phyloP scores from a whole-genome alignment of 2,797 vertebrate species.

The Thripadectes ignobilis region DNA sequence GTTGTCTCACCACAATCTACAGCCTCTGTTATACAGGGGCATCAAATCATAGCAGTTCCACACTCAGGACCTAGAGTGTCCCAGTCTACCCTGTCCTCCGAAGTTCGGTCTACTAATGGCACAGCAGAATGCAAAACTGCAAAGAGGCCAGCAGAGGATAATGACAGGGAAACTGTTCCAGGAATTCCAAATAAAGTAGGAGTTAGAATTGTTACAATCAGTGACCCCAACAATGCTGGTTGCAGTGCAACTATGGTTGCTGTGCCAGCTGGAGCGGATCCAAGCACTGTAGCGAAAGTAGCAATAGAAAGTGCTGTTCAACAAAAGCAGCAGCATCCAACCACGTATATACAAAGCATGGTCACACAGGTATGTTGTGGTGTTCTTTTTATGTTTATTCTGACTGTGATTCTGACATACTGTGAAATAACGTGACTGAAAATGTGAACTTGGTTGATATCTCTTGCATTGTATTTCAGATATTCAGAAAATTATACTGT shows the following conservation, averaged over 20 bases:
- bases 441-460: not conserved
- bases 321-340: conserved; percentile 91
- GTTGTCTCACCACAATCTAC: conserved; percentile 87
- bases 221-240: conserved; percentile 98
- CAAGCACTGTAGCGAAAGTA: conserved; percentile 99
- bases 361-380: conserved; percentile 83
- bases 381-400: conserved; percentile 28
- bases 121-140: conserved; percentile 87
- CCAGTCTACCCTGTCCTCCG: conserved; percentile 78
- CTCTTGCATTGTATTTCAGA: not conserved
- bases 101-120: conserved; percentile 87
- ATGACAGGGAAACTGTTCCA: conserved; percentile 84
- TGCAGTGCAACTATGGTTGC: conserved; percentile 98
- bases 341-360: conserved; percentile 84
- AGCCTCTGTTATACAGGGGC: conserved; percentile 84
- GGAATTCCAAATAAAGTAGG: conserved; percentile 98
- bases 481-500: not conserved
- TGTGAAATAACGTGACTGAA: not conserved
- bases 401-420: conserved; percentile 11
- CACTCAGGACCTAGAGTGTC: conserved; percentile 81
- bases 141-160: conserved; percentile 92
- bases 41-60: conserved; percentile 82
- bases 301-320: conserved; percentile 98
- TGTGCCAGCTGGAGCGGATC: conserved; percentile 95
- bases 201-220: conserved; percentile 99